These are phyloP conservation scores for Trinectes maculatus DNA, from an alignment of 2,113 vertebrate species.

Conservation along the genomic window DNA sequence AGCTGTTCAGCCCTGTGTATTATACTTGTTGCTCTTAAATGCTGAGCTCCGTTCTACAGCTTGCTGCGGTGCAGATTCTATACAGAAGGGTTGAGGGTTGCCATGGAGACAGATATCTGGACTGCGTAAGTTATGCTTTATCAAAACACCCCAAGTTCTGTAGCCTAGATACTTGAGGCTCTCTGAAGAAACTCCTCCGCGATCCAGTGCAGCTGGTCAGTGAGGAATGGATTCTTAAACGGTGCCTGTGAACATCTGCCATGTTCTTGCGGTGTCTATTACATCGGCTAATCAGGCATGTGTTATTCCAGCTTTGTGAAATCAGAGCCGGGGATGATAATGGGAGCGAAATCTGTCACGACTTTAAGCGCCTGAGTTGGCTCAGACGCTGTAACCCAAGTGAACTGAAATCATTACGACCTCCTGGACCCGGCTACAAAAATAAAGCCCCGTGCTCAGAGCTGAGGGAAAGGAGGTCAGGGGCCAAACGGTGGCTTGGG, in stretches of 20 bases:
- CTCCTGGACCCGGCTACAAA: constrained; percentile 62
- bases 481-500: constrained; percentile 77
- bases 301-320: constrained; percentile 14
- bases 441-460: constrained; percentile 60
- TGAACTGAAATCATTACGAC: constrained; percentile 74
- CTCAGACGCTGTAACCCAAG: constrained; percentile 54
- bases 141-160: constrained; percentile 55
- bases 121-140: constrained; percentile 61
- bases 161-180: constrained; percentile 44
- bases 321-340: constrained; percentile 29
- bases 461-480: constrained; percentile 66
- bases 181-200: constrained; percentile 8
- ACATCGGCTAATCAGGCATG: neutral
- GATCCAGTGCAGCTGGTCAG: constrained; percentile 20
- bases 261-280: neutral
- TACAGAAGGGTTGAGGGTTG: constrained; percentile 64
- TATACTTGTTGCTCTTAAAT: constrained; percentile 44
- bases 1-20: constrained; percentile 14
- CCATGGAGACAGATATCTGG: constrained; percentile 72
- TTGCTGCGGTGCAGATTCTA: constrained; percentile 31
- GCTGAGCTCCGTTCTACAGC: constrained; percentile 27
- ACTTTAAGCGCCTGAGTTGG: constrained; percentile 43
- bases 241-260: constrained; percentile 1
- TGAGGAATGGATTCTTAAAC: neutral
- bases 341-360: constrained; percentile 28